Evolutionary conservation across 1,140 invertebrate genomes (phyloP).

Genomic region (Leptopilina boulardi): DNA sequence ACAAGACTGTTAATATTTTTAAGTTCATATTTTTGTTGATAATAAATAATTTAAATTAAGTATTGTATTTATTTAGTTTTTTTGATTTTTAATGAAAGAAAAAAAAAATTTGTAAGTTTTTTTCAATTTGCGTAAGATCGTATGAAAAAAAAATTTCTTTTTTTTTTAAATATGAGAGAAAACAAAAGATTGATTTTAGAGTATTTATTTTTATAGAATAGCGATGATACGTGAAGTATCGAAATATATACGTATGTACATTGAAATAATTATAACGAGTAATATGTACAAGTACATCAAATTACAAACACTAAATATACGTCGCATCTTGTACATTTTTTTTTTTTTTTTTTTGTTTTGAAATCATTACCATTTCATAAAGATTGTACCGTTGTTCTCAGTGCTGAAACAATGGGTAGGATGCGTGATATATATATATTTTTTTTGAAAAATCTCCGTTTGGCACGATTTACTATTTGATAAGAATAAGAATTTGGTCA

Average conservation of each 20-base stretch:
- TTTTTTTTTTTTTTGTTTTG: background rate
- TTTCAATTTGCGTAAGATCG: too few relatives aligned
- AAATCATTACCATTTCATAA: conserved; percentile 56
- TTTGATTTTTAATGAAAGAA: too few relatives aligned
- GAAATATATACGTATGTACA: conserved; percentile 71
- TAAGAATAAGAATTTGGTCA: conserved; percentile 29
- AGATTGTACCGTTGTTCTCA: conserved; percentile 52
- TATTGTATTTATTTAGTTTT: too few relatives aligned
- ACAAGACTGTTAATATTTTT: too few relatives aligned
- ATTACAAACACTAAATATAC: conserved; percentile 73
- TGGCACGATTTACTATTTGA: conserved; percentile 66
- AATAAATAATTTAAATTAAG: too few relatives aligned
- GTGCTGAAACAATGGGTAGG: conserved; percentile 21
- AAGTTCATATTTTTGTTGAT: too few relatives aligned
- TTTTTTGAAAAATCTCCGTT: conserved; percentile 49
- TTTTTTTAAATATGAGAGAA: conserved; percentile 40
- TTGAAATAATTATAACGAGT: conserved; percentile 72
- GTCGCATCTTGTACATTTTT: conserved; percentile 61
- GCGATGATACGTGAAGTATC: conserved; percentile 58
- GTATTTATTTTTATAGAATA: conserved; percentile 50
- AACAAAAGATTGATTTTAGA: conserved; percentile 44
- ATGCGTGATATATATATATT: conserved; percentile 19
- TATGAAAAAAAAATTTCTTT: too few relatives aligned
- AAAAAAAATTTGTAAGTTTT: too few relatives aligned
- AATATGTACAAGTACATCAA: conserved; percentile 74